A percentile compares a stretch with the other conserved stretches of the same genome.
Conservation (phyloP, 2,888 invertebrate genomes). For the Dolichomitus sp. region DNA sequence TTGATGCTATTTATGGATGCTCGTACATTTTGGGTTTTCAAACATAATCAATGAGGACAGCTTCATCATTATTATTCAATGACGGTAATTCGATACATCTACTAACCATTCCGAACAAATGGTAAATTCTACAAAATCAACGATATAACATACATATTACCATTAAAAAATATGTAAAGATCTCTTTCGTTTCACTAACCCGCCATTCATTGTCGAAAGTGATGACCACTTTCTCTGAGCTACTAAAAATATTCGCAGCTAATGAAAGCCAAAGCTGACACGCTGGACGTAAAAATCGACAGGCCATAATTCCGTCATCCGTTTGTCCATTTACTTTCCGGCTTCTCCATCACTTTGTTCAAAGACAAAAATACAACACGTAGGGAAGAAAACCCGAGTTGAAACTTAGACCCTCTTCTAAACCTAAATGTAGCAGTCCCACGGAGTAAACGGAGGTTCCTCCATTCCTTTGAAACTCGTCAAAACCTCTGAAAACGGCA, state of each 20-base stretch:
- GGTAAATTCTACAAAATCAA: background rate
- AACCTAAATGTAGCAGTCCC: no score
- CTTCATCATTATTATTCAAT: background rate
- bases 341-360: background rate
- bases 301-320: slow-evolving; percentile 29
- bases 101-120: background rate
- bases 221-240: background rate
- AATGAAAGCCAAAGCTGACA: background rate
- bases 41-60: background rate
- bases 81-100: background rate
- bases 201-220: background rate
- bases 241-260: background rate
- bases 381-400: background rate
- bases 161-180: background rate
- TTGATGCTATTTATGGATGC: background rate
- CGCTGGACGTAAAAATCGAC: slow-evolving; percentile 13
- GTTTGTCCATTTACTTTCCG: slow-evolving; percentile 10
- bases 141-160: background rate
- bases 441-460: no score
- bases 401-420: no score
- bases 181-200: background rate
- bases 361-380: background rate
- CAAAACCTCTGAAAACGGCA: no score
- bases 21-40: background rate
- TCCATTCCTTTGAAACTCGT: no score